Evolutionary conservation across 92 coral and sea anemone genomes (phyloP), one percentile per base, ranked within the genome.

Genomic region (Porites cylindrica): DNA sequence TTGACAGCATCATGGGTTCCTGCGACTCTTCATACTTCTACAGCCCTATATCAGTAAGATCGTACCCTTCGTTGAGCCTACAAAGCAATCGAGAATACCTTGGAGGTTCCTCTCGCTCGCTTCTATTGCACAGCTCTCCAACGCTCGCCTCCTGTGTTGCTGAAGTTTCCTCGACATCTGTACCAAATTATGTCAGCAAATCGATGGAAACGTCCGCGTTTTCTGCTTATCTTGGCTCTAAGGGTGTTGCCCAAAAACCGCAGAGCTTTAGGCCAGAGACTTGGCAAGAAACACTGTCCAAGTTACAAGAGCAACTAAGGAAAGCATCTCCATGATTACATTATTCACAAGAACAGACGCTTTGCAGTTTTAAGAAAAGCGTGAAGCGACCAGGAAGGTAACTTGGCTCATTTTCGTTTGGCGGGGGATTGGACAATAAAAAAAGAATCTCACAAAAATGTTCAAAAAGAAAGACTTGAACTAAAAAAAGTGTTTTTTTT

Each of bases 251-350:
- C 62, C 77, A 58, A 12, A 76, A 38, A 53, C 69, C 69, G n/a
- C 80, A 72, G 50, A 85, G 78, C 75, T 63, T 58, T 14, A 90
- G 94, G 38, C 79, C 87, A 3, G 99, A 93, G 66, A 93, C 94
- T 78, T 97, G 99, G 99, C 96, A 95, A 68, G 99, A 97, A 66
- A 97, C 99, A 24, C 92, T 94, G 26, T 91, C 92, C 51, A 97
- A 95, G 67, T 82, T 97, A 62, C 98, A 95, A 72, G 95, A 94
- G 32, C 92, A 95, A 77, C 94, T 97, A 14, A 78, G 85, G 64
- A 93, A 91, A 66, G 88, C 82, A 58, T 14, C 94, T 6, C 88
- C 82, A 50, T 87, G 70, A 50, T 75, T 60, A 56, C 20, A 47
- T 32, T 32, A 26, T 47, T 18, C 81, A 82, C 32, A 29, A 29